These are phyloP conservation scores for Deroplatys truncata DNA, from an alignment of 2,888 invertebrate genomes.

Conservation along the genomic window DNA sequence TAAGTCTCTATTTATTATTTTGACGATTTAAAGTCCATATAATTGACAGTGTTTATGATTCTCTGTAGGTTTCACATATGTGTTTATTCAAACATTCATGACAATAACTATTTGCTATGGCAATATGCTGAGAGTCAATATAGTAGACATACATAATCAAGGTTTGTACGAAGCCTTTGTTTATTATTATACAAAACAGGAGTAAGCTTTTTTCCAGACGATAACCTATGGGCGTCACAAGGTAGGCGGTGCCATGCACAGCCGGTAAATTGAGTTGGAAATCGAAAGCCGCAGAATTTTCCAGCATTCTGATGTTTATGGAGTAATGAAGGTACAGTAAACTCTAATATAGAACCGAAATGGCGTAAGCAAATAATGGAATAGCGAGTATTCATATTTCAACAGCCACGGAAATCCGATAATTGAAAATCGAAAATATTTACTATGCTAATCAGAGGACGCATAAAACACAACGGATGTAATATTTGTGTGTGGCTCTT, in stretches of 20 bases:
- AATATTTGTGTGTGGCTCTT: not conserved
- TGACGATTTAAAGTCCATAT: too few relatives aligned
- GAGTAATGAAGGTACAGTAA: not conserved
- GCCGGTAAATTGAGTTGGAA: not conserved
- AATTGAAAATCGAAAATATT: conserved; percentile 2
- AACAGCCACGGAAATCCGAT: not conserved
- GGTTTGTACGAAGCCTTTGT: too few relatives aligned
- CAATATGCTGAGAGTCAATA: too few relatives aligned
- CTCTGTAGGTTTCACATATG: too few relatives aligned
- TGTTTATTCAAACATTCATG: too few relatives aligned
- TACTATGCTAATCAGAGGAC: not conserved
- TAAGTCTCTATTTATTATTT: too few relatives aligned
- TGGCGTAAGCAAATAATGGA: not conserved
- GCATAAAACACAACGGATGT: not conserved
- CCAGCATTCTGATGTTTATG: not conserved
- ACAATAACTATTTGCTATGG: too few relatives aligned
- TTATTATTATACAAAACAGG: not conserved
- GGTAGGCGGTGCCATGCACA: not conserved
- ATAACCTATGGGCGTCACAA: not conserved
- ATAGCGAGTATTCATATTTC: not conserved
- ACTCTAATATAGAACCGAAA: not conserved
- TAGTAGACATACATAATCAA: too few relatives aligned
- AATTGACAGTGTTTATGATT: too few relatives aligned
- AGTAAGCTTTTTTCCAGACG: not conserved
- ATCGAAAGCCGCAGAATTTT: not conserved